Conservation (phyloP, 2,888 invertebrate genomes). For the Pseudolycoriella hygida region DNA sequence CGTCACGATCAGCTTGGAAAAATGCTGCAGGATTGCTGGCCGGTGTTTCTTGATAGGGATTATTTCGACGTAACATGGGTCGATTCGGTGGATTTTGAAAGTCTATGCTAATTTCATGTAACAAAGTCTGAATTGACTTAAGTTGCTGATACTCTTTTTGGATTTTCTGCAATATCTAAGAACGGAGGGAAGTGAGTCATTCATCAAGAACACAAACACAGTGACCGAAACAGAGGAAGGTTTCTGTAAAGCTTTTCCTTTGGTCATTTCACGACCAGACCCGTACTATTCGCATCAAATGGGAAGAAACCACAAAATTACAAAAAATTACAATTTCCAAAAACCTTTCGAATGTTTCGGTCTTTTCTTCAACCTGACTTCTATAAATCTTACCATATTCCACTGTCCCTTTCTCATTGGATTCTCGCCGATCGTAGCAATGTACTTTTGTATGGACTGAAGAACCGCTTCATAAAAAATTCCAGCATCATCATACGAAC, state of each 20-base stretch:
- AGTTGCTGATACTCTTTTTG: conserved; percentile 79
- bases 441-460: conserved; percentile 74
- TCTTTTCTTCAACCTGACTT: too few species aligned
- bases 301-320: too few species aligned
- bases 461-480: conserved; percentile 88
- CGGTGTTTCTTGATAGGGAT: background rate
- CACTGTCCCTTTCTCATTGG: conserved; percentile 71
- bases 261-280: too few species aligned
- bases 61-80: background rate
- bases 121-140: conserved; percentile 40
- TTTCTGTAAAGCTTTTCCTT: too few species aligned
- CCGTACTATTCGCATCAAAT: too few species aligned
- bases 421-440: conserved; percentile 55
- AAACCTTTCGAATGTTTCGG: too few species aligned
- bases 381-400: conserved; percentile 82
- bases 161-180: conserved; percentile 72
- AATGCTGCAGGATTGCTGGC: conserved; percentile 26
- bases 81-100: conserved; percentile 24
- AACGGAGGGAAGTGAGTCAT: background rate
- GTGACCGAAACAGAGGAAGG: too few species aligned
- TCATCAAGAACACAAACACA: too few species aligned
- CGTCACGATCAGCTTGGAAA: conserved; percentile 56
- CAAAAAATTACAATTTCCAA: too few species aligned
- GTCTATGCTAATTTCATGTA: conserved; percentile 28
- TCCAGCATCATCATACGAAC: conserved; percentile 86